Conservation (phyloP, 1,140 invertebrate species). For the Sogatella furcifera region DNA sequence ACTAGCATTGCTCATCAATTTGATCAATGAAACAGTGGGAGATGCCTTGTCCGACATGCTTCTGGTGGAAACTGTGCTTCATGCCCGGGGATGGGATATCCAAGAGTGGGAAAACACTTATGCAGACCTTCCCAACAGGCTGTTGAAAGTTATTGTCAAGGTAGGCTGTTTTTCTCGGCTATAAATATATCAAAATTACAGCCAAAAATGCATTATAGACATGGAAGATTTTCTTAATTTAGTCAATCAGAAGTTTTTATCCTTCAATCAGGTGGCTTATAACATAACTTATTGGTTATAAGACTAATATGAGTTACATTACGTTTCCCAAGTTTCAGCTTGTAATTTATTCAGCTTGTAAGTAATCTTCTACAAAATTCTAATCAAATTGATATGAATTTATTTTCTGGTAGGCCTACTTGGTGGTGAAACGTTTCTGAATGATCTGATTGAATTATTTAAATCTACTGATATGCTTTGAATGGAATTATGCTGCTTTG, state of each 20-base stretch:
- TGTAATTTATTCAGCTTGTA: too few relatives aligned
- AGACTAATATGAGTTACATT: too few relatives aligned
- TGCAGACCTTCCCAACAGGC: conserved; percentile 74
- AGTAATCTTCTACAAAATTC: too few relatives aligned
- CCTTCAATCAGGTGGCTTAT: too few relatives aligned
- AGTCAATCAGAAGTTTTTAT: too few relatives aligned
- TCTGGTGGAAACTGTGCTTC: conserved; percentile 83
- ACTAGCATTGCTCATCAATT: conserved; percentile 42
- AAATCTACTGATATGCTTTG: too few relatives aligned
- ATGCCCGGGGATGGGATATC: conserved; percentile 64
- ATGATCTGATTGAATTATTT: neutral
- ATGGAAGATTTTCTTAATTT: too few relatives aligned
- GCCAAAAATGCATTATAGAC: neutral
- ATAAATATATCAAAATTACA: neutral
- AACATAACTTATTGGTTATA: too few relatives aligned
- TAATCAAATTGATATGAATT: neutral
- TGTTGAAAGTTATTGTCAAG: conserved; percentile 77
- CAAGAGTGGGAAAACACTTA: conserved; percentile 73
- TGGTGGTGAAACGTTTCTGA: neutral
- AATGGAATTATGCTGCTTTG: too few relatives aligned
- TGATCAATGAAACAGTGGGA: conserved; percentile 93
- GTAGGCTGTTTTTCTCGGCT: conserved; percentile 26
- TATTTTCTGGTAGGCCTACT: neutral
- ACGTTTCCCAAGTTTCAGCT: too few relatives aligned
- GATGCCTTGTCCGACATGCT: conserved; percentile 95